Evolutionary conservation across 2,888 invertebrate species (phyloP), one percentile per base, ranked within the genome.

Genomic region (Parnassius mnemosyne): DNA sequence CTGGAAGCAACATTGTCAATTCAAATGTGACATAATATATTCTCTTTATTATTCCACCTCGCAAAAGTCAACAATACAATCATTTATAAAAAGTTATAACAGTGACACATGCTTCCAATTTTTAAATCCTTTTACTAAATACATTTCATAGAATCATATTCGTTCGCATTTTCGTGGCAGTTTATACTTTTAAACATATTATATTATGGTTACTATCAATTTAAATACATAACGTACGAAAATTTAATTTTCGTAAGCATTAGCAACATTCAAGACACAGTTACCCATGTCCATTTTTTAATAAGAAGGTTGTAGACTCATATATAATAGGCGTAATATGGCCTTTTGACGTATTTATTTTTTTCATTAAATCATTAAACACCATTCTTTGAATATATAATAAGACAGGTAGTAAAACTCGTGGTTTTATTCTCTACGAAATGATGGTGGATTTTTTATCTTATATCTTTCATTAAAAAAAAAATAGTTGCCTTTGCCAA

Each of bases 221-320:
- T 52, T 25, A 34, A 34, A 56, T 47, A 9, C 13, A 47, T 47
- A n/a, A n/a, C 34, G 7, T 34, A 47, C 43, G 16, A 52, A 57
- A 51, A 58, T 43, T 25, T n/a, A n/a, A 41, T 60, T 42, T 50
- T 43, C 42, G 57, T 53, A 58, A 63, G 55, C 54, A 56, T 59
- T 59, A 13, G 52, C 59, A 13, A 50, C 11, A n/a, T 62, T 54
- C 10, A 41, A 42, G 20, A 25, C 46, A 51, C 41, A 52, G 5
- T n/a, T 58, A 42, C 3, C 25, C 10, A 49, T 10, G 49, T 11
- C 41, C 20, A 55, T 41, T 13, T 49, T 42, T 12, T 46, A 16
- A n/a, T 13, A 7, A 44, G 46, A 44, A 7, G 34, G 34, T 52
- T 58, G 46, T 34, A 34, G 34, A 13, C 44, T 52, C 42, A 42